phyloP scores from a whole-genome alignment of 1,140 invertebrate species.

The Prorops nasuta region DNA sequence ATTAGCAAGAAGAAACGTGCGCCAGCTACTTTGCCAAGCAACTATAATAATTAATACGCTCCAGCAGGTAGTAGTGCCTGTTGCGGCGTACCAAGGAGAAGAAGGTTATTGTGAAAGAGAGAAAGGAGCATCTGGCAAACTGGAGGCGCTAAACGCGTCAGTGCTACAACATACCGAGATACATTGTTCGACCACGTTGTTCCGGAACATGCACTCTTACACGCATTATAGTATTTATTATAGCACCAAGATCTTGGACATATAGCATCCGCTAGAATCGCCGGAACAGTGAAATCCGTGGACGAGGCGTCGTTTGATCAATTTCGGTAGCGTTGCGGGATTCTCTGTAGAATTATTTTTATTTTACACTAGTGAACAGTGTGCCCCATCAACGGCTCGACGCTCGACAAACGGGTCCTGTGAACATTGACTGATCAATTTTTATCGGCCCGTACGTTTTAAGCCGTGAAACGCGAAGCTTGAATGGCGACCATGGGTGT shows the following conservation, averaged over 20 bases:
- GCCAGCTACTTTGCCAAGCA: too few relatives aligned
- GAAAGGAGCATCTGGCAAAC: conserved; percentile 34
- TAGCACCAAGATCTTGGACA: conserved; percentile 32
- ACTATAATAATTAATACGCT: conserved; percentile 19
- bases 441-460: too few relatives aligned
- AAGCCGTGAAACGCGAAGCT: too few relatives aligned
- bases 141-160: conserved; percentile 28
- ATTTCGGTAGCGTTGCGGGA: too few relatives aligned
- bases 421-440: too few relatives aligned
- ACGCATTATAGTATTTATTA: conserved; percentile 36
- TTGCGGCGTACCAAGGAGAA: conserved; percentile 1
- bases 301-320: too few relatives aligned
- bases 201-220: conserved; percentile 36
- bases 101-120: conserved; percentile 33
- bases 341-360: too few relatives aligned
- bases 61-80: conserved; percentile 12
- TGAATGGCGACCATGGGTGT: conserved; percentile 52
- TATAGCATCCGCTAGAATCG: conserved; percentile 11
- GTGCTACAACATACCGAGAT: conserved; percentile 11
- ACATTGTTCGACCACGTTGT: conserved; percentile 9
- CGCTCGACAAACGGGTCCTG: too few relatives aligned
- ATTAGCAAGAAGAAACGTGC: too few relatives aligned
- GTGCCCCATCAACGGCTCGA: too few relatives aligned
- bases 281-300: too few relatives aligned
- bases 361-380: too few relatives aligned